These are phyloP conservation scores for Macroglossus sobrinus DNA, from an alignment of 2,113 vertebrate species.

Conservation along the genomic window DNA sequence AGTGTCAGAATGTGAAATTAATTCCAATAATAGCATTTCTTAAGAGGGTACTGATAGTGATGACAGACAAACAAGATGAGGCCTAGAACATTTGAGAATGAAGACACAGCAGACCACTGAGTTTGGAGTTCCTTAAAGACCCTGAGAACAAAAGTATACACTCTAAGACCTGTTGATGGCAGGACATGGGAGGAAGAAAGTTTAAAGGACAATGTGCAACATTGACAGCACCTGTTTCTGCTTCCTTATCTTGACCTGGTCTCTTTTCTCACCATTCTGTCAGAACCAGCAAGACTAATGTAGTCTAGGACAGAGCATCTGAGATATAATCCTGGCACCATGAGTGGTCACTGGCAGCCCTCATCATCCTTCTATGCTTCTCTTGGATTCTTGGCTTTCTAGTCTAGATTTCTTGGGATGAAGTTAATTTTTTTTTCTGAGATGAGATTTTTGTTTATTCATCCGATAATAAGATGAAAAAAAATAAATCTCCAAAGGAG, in stretches of 20 bases:
- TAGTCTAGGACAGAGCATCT: not conserved
- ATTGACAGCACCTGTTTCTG: not conserved
- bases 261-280: not conserved
- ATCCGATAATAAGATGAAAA: not conserved
- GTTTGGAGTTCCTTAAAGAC: not conserved
- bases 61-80: slow-evolving; percentile 27
- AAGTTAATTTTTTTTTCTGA: not conserved
- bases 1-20: slow-evolving; percentile 51
- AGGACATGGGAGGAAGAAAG: not conserved
- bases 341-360: rapidly evolving
- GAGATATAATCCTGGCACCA: not conserved
- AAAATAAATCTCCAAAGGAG: not conserved
- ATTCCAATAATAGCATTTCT: slow-evolving; percentile 56
- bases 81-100: not conserved
- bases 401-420: not conserved
- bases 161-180: not conserved
- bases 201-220: not conserved
- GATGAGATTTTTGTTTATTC: not conserved
- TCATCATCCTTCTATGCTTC: not conserved
- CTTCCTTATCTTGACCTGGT: not conserved
- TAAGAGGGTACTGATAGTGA: not conserved
- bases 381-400: not conserved
- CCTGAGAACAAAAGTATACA: not conserved
- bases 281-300: not conserved
- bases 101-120: not conserved